These are phyloP conservation scores for Sardina pilchardus DNA, from an alignment of 2,113 vertebrate genomes.

Conservation along the genomic window DNA sequence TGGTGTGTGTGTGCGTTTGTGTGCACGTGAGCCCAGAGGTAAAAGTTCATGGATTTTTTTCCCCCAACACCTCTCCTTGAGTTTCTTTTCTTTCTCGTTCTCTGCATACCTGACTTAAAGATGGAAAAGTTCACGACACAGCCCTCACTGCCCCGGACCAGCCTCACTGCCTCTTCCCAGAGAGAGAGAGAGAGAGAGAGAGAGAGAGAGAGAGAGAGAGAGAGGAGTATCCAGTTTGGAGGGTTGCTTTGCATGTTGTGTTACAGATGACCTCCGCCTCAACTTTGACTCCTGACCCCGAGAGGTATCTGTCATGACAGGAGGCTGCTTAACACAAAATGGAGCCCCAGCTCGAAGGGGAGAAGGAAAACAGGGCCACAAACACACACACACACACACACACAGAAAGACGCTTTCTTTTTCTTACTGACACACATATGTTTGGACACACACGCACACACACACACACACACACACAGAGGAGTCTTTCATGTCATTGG, in stretches of 20 bases:
- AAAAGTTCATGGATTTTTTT: conserved; percentile 22
- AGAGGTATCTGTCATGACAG: conserved; percentile 95
- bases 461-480: conserved; percentile 50
- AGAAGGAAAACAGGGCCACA: conserved; percentile 64
- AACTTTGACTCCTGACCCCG: conserved; percentile 96
- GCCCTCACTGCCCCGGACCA: conserved; percentile 64
- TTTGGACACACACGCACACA: conserved; percentile 11
- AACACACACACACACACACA: conserved; percentile 27
- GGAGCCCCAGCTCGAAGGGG: conserved; percentile 86
- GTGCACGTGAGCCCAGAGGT: conserved; percentile 41
- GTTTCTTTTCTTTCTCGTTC: conserved; percentile 72
- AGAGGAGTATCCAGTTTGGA: conserved; percentile 79
- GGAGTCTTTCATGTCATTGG: conserved; percentile 77
- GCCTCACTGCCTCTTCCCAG: conserved; percentile 74
- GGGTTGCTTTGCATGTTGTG: conserved; percentile 90
- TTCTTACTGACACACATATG: background rate
- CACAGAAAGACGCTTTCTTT: background rate
- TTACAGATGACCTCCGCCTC: conserved; percentile 97
- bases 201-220: conserved; percentile 4
- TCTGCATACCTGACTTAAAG: conserved; percentile 66
- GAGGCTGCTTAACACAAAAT: conserved; percentile 98
- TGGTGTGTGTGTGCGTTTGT: conserved; percentile 18
- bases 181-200: conserved; percentile 58
- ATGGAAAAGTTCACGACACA: conserved; percentile 76
- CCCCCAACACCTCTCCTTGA: conserved; percentile 60